Evolutionary conservation across 2,888 invertebrate genomes (phyloP).

Genomic region (Stegophylla sp.): DNA sequence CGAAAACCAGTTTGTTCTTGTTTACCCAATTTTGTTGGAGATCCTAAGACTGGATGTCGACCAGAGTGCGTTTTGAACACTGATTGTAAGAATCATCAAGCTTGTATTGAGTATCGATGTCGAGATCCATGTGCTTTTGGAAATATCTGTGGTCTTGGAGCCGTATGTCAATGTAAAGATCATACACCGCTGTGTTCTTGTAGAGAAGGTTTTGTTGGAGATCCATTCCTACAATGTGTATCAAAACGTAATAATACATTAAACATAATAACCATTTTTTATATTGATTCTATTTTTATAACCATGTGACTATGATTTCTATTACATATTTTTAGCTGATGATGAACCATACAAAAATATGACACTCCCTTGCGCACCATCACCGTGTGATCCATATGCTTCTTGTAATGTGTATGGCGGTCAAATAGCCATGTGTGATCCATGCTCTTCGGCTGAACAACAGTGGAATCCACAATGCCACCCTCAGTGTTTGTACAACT

Average conservation of each 20-base stretch:
- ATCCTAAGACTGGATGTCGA: constrained; percentile 78
- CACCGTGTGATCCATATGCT: constrained; percentile 76
- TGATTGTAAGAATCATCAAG: constrained; percentile 77
- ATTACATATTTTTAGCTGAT: constrained; percentile 66
- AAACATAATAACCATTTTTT: background rate
- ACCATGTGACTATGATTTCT: too few relatives aligned
- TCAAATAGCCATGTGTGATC: constrained; percentile 80
- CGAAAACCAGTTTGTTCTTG: constrained; percentile 80
- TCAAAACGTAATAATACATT: constrained; percentile 66
- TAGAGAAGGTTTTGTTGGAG: constrained; percentile 78
- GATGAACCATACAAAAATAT: constrained; percentile 69
- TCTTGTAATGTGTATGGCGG: constrained; percentile 76
- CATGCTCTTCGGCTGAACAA: constrained; percentile 75
- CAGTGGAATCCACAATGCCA: constrained; percentile 77
- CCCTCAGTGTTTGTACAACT: constrained; percentile 82
- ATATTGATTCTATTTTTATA: too few relatives aligned
- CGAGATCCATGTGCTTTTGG: constrained; percentile 75
- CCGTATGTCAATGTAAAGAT: constrained; percentile 79
- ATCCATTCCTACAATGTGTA: constrained; percentile 79
- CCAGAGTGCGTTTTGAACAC: constrained; percentile 84
- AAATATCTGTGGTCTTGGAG: constrained; percentile 80
- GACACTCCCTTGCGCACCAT: constrained; percentile 76
- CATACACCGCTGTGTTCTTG: constrained; percentile 86
- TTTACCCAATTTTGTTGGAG: constrained; percentile 77
- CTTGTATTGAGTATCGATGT: constrained; percentile 77